Conservation (phyloP, 2,888 invertebrate genomes). For the Callinectes sapidus region DNA sequence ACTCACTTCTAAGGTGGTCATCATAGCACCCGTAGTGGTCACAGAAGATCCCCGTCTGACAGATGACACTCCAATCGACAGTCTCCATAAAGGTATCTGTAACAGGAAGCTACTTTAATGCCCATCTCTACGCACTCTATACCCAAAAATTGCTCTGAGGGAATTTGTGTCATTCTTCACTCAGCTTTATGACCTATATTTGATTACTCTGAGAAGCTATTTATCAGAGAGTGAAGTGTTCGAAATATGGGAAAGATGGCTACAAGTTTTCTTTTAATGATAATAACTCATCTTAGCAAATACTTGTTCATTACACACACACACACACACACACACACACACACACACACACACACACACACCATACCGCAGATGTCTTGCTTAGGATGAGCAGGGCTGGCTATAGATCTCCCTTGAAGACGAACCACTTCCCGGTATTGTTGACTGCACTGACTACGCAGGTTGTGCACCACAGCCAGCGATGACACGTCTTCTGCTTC, state of each 20-base stretch:
- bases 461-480: constrained; percentile 9
- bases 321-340: constrained; percentile 9
- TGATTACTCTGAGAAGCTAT: too few relatives aligned
- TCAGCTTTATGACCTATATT: too few relatives aligned
- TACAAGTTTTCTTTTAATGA: not conserved
- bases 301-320: not conserved
- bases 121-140: too few relatives aligned
- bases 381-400: not conserved
- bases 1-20: constrained; percentile 35
- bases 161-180: too few relatives aligned
- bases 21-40: constrained; percentile 60
- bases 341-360: constrained; percentile 14
- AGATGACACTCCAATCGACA: constrained; percentile 43
- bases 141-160: too few relatives aligned
- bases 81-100: constrained; percentile 37
- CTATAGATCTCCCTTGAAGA: not conserved
- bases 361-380: constrained; percentile 4
- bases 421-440: constrained; percentile 1
- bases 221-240: too few relatives aligned
- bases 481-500: not conserved
- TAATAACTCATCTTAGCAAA: not conserved
- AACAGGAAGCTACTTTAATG: not conserved
- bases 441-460: constrained; percentile 20
- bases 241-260: too few relatives aligned
- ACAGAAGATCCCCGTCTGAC: constrained; percentile 50